These are phyloP conservation scores for Amazona guildingii DNA, from an alignment of 2,113 vertebrate genomes.

Conservation along the genomic window DNA sequence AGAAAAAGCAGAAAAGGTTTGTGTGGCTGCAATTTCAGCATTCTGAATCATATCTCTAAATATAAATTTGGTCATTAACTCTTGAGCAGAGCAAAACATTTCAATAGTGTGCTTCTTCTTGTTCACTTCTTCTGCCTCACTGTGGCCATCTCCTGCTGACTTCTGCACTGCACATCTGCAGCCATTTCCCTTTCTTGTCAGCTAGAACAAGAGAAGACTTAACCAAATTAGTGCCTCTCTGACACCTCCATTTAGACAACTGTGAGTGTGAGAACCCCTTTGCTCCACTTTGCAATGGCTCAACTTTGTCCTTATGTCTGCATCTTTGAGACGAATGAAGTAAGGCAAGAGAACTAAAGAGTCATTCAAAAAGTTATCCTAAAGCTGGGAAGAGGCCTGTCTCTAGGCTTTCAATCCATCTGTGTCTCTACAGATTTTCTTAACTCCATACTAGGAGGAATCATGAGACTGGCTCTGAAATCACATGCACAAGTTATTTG, in stretches of 20 bases:
- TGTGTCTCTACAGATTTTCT: background rate
- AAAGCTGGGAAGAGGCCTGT: background rate
- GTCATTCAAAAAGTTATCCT: background rate
- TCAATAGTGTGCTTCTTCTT: background rate
- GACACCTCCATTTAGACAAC: background rate
- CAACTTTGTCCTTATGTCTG: background rate
- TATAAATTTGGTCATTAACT: background rate
- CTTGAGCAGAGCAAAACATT: background rate
- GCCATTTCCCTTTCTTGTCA: background rate
- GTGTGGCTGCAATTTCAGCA: background rate
- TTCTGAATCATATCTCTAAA: background rate
- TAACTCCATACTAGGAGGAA: background rate
- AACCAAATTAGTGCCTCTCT: background rate
- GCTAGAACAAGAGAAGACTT: rapidly evolving
- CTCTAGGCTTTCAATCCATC: background rate
- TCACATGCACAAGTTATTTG: background rate
- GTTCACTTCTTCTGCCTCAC: too few relatives aligned
- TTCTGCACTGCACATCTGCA: background rate
- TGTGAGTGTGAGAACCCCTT: background rate
- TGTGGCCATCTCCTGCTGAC: background rate
- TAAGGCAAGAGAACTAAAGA: background rate
- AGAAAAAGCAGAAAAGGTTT: background rate
- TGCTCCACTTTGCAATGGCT: background rate
- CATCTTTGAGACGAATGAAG: background rate
- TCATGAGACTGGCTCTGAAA: background rate